Evolutionary conservation across 2,113 vertebrate genomes (phyloP).

Genomic region (Sapajus apella): DNA sequence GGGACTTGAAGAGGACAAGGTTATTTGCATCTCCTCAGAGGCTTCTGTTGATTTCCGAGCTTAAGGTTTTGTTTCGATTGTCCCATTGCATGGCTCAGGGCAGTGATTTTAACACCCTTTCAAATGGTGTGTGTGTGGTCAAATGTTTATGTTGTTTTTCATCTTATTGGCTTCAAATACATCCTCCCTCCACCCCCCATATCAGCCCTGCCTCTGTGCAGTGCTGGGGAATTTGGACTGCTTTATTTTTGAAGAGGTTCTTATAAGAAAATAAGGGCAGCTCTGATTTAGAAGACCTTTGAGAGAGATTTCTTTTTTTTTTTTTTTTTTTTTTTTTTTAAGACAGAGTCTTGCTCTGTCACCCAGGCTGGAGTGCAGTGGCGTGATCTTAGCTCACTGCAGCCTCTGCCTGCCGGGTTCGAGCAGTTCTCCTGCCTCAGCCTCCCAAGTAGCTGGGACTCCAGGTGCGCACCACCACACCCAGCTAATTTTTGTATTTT

Average conservation of each 20-base stretch:
- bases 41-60: neutral
- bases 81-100: neutral
- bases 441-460: no score
- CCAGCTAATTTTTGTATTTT: no score
- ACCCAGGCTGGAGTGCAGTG: no score
- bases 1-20: neutral
- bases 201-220: neutral
- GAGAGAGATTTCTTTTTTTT: neutral
- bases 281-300: neutral
- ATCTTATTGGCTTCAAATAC: neutral
- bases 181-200: neutral
- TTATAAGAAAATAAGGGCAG: neutral
- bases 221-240: neutral
- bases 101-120: conserved; percentile 10
- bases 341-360: no score
- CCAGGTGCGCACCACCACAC: no score
- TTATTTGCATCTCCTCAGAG: conserved; percentile 45
- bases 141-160: conserved; percentile 42
- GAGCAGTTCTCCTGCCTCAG: no score
- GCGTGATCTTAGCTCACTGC: no score
- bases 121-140: neutral
- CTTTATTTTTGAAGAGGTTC: neutral
- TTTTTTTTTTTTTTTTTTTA: no score
- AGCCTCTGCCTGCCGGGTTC: no score
- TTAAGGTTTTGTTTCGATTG: conserved; percentile 53